Base-by-base conservation (phyloP, 2,113 vertebrate species). In the Jacana jacana region DNA sequence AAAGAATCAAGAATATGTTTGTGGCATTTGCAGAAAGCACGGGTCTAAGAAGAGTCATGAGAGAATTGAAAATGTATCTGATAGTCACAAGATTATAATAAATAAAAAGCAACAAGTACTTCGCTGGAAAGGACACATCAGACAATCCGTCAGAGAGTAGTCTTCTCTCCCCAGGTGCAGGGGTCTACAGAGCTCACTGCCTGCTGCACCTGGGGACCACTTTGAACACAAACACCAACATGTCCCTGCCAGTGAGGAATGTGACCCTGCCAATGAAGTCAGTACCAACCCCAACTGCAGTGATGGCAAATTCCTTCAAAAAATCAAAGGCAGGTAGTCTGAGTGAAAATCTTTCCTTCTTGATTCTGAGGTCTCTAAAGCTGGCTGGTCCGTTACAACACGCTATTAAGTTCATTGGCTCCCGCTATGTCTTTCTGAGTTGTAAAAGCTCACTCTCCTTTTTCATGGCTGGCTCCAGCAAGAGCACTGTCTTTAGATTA, bases 201-300 rank as follows among this genome's bases (percentile, higher is more conserved):
- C n/a, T n/a, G n/a, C n/a, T 68, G 31, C 1, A 1, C 6, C 17
- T 65, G 55, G 14, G 40, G 9, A 78, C 3, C 3, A 4, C 11
- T 2, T 1, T 37, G 40, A 64, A 60, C 9, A 7, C 19, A 75
- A 91, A 68, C 11, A 73, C 23, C 30, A 76, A 16, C 8, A 14
- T 0, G 15, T 76, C 55, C 24, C 9, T 66, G 28, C 7, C 55
- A 49, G 4, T 0, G 2, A 48, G 3, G 4, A 7, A 4, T 3
- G 25, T 5, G 31, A 35, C 17, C 7, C 19, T 80, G 23, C 5
- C 68, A 44, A 5, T 37, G 49, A 57, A 5, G 5, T 5, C 20
- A 12, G 8, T n/a, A 20, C 9, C 18, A 78, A 35, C 4, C 2
- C 2, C 44, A 73, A 17, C 33, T 42, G 39, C 23, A 76, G 17